phyloP scores from a whole-genome alignment of 2,113 vertebrate species.

The Thunnus thynnus region DNA sequence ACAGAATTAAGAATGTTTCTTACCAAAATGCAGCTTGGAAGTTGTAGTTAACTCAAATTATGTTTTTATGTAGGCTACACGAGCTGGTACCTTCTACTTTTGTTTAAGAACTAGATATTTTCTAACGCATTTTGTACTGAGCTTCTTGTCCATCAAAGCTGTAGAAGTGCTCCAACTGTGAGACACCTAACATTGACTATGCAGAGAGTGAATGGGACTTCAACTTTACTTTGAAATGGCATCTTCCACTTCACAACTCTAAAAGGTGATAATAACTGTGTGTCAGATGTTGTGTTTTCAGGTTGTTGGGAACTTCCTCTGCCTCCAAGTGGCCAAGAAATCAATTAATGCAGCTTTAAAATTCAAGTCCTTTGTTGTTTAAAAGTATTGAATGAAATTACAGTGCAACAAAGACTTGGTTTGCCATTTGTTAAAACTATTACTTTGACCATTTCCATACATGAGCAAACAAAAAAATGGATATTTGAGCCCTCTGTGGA shows the following conservation, averaged over 20 bases:
- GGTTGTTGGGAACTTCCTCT: background rate
- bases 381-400: no score
- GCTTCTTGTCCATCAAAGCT: background rate
- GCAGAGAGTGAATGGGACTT: background rate
- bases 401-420: no score
- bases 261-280: background rate
- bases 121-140: background rate
- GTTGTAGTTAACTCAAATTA: no score
- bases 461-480: background rate
- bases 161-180: background rate
- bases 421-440: no score
- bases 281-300: background rate
- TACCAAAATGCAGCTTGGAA: background rate
- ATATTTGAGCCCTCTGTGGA: background rate
- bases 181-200: background rate
- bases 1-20: no score
- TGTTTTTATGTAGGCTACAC: no score
- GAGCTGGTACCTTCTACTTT: no score
- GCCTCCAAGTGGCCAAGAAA: no score
- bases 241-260: background rate
- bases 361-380: background rate
- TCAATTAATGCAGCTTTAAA: background rate
- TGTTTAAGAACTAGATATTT: no score
- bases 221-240: background rate
- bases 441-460: background rate